Percentiles rank a stretch among this genome's conserved stretches.
These are phyloP conservation scores for Ectropis crepuscularia DNA, from an alignment of 2,888 invertebrate genomes.

Conservation along the genomic window DNA sequence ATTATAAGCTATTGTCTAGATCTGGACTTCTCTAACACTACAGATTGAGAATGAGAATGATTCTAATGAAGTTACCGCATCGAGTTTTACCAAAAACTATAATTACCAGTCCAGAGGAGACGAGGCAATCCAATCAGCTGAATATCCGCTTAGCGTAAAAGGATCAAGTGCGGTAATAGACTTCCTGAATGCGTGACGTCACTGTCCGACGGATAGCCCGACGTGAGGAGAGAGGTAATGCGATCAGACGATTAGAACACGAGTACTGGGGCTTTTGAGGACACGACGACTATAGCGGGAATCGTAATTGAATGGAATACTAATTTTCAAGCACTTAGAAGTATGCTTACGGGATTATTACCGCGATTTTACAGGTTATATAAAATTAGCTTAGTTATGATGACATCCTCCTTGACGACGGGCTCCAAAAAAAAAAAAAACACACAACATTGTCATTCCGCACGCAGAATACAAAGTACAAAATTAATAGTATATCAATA, in stretches of 20 bases:
- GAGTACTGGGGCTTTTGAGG: slow-evolving; percentile 28
- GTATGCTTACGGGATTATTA: neutral
- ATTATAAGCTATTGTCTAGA: too few relatives aligned
- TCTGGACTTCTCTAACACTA: too few relatives aligned
- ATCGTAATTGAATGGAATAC: slow-evolving; percentile 11
- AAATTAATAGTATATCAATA: too few relatives aligned
- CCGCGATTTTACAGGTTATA: too few relatives aligned
- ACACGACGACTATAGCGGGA: slow-evolving; percentile 1
- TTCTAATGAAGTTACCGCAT: slow-evolving; percentile 12
- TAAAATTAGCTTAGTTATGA: too few relatives aligned
- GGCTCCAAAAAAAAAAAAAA: too few relatives aligned
- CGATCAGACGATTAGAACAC: slow-evolving; percentile 29
- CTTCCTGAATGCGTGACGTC: slow-evolving; percentile 67
- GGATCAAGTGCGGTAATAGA: slow-evolving; percentile 68
- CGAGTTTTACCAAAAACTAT: slow-evolving; percentile 16
- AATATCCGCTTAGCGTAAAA: slow-evolving; percentile 75
- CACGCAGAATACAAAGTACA: too few relatives aligned
- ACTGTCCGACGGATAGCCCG: slow-evolving; percentile 44
- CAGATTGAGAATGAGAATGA: slow-evolving; percentile 1
- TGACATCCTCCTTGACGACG: too few relatives aligned
- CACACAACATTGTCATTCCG: too few relatives aligned
- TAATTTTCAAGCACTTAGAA: neutral
- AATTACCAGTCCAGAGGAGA: slow-evolving; percentile 20
- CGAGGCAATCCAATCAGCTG: slow-evolving; percentile 36
- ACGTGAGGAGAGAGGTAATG: slow-evolving; percentile 49